Conservation (phyloP, 2,797 vertebrate species). For the Leuciscus waleckii region DNA sequence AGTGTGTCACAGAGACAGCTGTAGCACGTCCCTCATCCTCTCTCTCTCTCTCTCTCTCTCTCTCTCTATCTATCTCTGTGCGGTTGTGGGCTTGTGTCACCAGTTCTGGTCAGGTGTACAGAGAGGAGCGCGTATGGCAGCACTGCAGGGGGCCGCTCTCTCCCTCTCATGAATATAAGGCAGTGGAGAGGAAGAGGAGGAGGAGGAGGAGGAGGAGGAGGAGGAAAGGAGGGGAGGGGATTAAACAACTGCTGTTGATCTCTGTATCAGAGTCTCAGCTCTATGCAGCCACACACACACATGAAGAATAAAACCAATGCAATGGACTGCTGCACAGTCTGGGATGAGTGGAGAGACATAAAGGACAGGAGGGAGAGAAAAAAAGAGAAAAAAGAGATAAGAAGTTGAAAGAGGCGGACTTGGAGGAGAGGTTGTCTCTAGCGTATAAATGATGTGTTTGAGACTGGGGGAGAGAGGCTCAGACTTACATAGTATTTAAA, state of each 20-base stretch:
- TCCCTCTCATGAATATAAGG: constrained; percentile 47
- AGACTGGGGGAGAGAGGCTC: neutral
- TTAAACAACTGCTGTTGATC: constrained; percentile 45
- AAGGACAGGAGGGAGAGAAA: neutral
- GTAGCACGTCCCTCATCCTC: constrained; percentile 60
- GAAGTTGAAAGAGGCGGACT: neutral
- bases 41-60: constrained; percentile 34
- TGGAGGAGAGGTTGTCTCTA: neutral
- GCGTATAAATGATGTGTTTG: neutral
- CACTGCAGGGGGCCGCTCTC: constrained; percentile 43
- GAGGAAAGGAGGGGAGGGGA: constrained; percentile 23
- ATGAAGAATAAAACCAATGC: constrained; percentile 12
- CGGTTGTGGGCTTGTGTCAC: constrained; percentile 49
- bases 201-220: neutral
- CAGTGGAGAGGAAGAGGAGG: neutral
- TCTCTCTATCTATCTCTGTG: constrained; percentile 6
- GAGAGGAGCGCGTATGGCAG: constrained; percentile 39
- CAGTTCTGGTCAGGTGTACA: constrained; percentile 60
- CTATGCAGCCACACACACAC: neutral
- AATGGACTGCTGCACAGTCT: neutral
- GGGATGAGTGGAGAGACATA: constrained; percentile 19
- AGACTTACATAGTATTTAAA: neutral
- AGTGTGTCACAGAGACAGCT: constrained; percentile 67
- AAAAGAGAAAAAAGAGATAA: neutral
- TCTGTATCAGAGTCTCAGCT: constrained; percentile 5